Conservation (phyloP, 2,888 invertebrate genomes). For the Ctenicera cuprea region DNA sequence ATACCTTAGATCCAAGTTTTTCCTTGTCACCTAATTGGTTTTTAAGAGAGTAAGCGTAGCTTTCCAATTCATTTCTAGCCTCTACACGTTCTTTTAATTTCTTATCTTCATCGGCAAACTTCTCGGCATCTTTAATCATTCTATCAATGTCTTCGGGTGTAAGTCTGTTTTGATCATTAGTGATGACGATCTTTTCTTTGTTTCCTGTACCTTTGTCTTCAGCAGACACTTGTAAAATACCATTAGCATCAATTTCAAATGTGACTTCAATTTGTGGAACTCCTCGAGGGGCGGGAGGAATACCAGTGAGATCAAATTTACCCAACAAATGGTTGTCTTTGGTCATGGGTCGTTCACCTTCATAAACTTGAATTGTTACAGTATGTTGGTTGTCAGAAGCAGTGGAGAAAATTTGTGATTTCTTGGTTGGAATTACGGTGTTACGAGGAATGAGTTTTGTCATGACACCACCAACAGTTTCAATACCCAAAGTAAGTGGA, state of each 20-base stretch:
- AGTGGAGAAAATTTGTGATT: slow-evolving; percentile 99
- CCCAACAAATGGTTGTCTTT: slow-evolving; percentile 99
- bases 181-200: slow-evolving; percentile 98
- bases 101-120: slow-evolving; percentile 99
- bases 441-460: slow-evolving; percentile 98
- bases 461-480: slow-evolving; percentile 99
- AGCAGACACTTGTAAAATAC: slow-evolving; percentile 96
- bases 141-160: slow-evolving; percentile 99
- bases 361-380: slow-evolving; percentile 98
- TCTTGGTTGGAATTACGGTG: slow-evolving; percentile 99
- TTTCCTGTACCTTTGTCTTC: slow-evolving; percentile 99
- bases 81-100: slow-evolving; percentile 97
- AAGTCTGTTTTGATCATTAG: slow-evolving; percentile 97
- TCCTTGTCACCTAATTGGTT: slow-evolving; percentile 98
- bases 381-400: slow-evolving; percentile 99
- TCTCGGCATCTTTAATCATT: slow-evolving; percentile 99
- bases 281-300: slow-evolving; percentile 95
- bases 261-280: slow-evolving; percentile 97
- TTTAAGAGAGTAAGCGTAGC: slow-evolving; percentile 97
- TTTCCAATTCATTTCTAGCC: slow-evolving; percentile 96
- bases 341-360: slow-evolving; percentile 99
- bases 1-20: slow-evolving; percentile 93
- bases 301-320: slow-evolving; percentile 98
- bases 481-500: slow-evolving; percentile 99
- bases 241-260: slow-evolving; percentile 96